Percentiles rank a stretch among this genome's conserved stretches.
These are phyloP conservation scores for Nicator chloris DNA, from an alignment of 2,113 vertebrate genomes.

Conservation along the genomic window DNA sequence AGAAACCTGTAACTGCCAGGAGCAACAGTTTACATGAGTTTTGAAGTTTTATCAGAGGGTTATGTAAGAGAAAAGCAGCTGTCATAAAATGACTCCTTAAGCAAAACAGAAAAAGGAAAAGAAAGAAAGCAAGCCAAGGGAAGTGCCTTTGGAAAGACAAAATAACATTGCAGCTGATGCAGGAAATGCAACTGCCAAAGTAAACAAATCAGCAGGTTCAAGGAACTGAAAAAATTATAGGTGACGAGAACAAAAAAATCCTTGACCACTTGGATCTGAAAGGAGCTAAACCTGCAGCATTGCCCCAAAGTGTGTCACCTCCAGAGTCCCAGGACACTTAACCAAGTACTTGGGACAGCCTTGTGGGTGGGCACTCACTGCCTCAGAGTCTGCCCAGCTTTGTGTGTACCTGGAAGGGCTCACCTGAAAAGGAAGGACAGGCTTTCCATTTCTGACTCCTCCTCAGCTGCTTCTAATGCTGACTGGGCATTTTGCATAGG, in stretches of 20 bases:
- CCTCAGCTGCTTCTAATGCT: not conserved
- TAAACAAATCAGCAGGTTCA: not conserved
- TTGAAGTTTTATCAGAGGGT: not conserved
- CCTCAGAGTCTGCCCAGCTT: not conserved
- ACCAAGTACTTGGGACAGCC: not conserved
- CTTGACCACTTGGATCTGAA: not conserved
- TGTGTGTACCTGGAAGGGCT: not conserved
- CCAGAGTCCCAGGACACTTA: not conserved
- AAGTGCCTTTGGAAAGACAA: not conserved
- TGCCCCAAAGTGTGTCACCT: not conserved
- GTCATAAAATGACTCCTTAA: not conserved
- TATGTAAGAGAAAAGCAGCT: not conserved
- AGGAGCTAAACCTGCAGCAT: not conserved
- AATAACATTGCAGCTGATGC: not conserved
- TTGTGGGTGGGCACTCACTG: accelerated
- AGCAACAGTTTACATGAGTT: not conserved
- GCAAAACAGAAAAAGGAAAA: not conserved
- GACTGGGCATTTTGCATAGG: not conserved
- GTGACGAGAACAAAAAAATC: not conserved
- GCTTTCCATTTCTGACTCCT: not conserved
- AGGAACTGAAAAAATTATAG: not conserved
- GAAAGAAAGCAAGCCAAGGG: not conserved
- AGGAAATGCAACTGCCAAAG: not conserved
- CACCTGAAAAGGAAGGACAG: not conserved
- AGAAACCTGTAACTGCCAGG: not conserved